These are phyloP conservation scores for Babyrousa celebensis DNA, from an alignment of 2,797 vertebrate species.

Conservation along the genomic window DNA sequence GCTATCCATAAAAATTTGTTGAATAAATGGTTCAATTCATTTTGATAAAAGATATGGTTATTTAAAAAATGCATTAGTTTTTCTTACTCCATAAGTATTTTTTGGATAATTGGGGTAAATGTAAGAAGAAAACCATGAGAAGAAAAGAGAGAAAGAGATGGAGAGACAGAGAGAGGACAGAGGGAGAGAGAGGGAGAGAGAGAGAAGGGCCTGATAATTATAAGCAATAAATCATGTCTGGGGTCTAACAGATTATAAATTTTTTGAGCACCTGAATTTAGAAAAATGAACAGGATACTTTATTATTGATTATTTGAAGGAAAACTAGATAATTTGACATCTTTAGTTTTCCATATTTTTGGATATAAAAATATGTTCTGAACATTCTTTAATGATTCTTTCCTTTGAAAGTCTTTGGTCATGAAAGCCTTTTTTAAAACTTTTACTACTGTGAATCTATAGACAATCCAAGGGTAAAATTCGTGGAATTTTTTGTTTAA, in stretches of 20 bases:
- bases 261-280: neutral
- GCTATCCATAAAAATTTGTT: neutral
- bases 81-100: neutral
- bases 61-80: neutral
- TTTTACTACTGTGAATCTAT: neutral
- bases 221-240: neutral
- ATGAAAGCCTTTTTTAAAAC: neutral
- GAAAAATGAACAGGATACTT: neutral
- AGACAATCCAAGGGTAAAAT: neutral
- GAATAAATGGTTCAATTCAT: neutral
- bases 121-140: neutral
- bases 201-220: neutral
- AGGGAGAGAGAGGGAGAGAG: neutral
- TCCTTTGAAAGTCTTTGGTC: neutral
- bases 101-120: neutral
- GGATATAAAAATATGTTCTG: neutral
- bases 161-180: neutral
- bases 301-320: neutral
- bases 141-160: neutral
- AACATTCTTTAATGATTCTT: neutral
- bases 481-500: neutral
- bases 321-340: neutral
- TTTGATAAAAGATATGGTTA: neutral
- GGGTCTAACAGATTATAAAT: neutral
- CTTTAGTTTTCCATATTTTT: slow-evolving; percentile 21